Evolutionary conservation across 1,140 invertebrate genomes (phyloP).

Genomic region (Coelopa frigida): DNA sequence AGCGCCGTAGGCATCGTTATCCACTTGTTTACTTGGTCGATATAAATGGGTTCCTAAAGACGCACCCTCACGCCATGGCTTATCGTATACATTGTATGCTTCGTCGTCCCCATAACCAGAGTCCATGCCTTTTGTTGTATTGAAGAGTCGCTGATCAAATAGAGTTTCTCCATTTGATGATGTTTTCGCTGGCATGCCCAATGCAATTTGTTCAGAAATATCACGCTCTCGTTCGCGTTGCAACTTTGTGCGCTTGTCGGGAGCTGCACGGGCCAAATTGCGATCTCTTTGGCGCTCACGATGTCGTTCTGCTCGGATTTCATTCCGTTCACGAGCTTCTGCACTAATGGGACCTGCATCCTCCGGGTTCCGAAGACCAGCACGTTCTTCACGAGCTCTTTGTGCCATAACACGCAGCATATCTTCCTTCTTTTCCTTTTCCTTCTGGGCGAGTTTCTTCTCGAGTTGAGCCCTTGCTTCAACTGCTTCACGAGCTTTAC

Average conservation of each 20-base stretch:
- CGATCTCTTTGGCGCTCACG: conserved; percentile 86
- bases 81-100: conserved; percentile 96
- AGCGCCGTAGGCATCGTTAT: conserved; percentile 86
- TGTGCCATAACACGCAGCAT: conserved; percentile 87
- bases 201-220: conserved; percentile 96
- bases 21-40: conserved; percentile 79
- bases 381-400: conserved; percentile 90
- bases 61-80: conserved; percentile 80
- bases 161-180: conserved; percentile 68
- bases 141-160: conserved; percentile 95
- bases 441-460: conserved; percentile 93
- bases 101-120: conserved; percentile 97
- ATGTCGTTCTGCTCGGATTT: conserved; percentile 81
- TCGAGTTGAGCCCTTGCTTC: conserved; percentile 94
- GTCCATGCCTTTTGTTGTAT: conserved; percentile 92
- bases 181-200: conserved; percentile 87
- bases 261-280: conserved; percentile 87
- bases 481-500: conserved; percentile 94
- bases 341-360: conserved; percentile 52
- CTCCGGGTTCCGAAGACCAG: conserved; percentile 52
- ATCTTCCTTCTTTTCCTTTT: conserved; percentile 98
- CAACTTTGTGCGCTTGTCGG: conserved; percentile 84
- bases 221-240: conserved; percentile 91
- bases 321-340: conserved; percentile 81
- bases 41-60: conserved; percentile 86